Evolutionary conservation across 2,797 vertebrate genomes (phyloP).

Genomic region (Champsocephalus esox): DNA sequence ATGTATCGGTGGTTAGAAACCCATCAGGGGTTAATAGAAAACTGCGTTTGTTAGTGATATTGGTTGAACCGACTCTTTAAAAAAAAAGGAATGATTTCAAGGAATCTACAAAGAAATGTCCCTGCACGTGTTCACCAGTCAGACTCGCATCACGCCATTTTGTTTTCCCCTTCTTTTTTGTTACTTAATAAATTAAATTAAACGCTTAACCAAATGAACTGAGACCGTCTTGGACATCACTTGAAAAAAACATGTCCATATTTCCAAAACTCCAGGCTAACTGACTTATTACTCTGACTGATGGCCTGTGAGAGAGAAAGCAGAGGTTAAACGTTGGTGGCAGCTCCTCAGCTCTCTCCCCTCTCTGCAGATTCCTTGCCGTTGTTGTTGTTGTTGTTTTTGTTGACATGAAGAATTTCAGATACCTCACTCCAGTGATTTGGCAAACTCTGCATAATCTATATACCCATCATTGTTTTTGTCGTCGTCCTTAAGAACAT

Average conservation of each 20-base stretch:
- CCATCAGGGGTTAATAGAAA: not conserved
- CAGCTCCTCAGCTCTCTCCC: conserved; percentile 5
- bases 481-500: conserved; percentile 94
- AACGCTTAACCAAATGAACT: not conserved
- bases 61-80: conserved; percentile 33
- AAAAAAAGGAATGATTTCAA: conserved; percentile 9
- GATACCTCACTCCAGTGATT: conserved; percentile 88
- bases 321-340: not conserved
- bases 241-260: not conserved
- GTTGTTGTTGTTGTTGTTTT: conserved; percentile 9
- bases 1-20: not conserved
- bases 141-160: not conserved
- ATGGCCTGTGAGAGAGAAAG: conserved; percentile 5
- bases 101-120: conserved; percentile 8
- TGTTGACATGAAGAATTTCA: conserved; percentile 16
- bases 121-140: not conserved
- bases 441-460: conserved; percentile 97
- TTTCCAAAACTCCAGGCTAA: not conserved
- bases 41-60: not conserved
- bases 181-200: not conserved
- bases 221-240: not conserved
- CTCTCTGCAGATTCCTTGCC: conserved; percentile 28
- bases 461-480: conserved; percentile 98
- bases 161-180: not conserved
- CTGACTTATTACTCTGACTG: conserved; percentile 11